These are phyloP conservation scores for Spodoptera frugiperda DNA, from an alignment of 1,140 invertebrate species.

Conservation along the genomic window DNA sequence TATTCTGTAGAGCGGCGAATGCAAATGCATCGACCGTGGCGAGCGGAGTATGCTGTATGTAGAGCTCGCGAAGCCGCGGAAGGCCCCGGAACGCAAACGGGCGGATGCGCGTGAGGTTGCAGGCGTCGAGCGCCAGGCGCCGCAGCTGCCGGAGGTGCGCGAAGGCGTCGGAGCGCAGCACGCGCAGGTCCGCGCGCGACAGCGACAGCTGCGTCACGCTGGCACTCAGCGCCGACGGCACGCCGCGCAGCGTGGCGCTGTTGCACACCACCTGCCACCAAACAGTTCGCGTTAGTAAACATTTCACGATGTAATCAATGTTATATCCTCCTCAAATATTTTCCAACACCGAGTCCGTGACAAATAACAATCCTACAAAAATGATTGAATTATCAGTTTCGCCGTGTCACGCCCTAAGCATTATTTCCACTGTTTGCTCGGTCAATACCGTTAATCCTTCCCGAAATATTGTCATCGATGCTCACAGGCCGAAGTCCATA, in stretches of 20 bases:
- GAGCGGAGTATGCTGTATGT: slow-evolving; percentile 93
- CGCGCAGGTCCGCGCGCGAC: slow-evolving; percentile 92
- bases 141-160: slow-evolving; percentile 89
- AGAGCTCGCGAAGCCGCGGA: slow-evolving; percentile 90
- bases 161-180: slow-evolving; percentile 93
- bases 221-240: slow-evolving; percentile 90
- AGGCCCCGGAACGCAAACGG: slow-evolving; percentile 94
- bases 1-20: slow-evolving; percentile 93
- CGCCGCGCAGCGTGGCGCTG: slow-evolving; percentile 91
- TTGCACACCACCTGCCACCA: slow-evolving; percentile 92
- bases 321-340: slow-evolving; percentile 38
- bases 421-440: slow-evolving; percentile 65
- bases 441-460: slow-evolving; percentile 79
- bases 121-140: slow-evolving; percentile 92
- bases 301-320: slow-evolving; percentile 33
- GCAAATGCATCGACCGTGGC: slow-evolving; percentile 91
- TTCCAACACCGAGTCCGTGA: slow-evolving; percentile 15
- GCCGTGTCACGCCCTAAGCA: slow-evolving; percentile 59
- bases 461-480: slow-evolving; percentile 61
- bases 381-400: slow-evolving; percentile 55
- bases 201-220: slow-evolving; percentile 93
- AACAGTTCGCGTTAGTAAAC: slow-evolving; percentile 30
- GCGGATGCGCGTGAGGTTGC: slow-evolving; percentile 92
- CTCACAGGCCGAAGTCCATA: slow-evolving; percentile 64
- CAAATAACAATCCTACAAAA: slow-evolving; percentile 45